Evolutionary conservation across 2,888 invertebrate species (phyloP).

Genomic region (Plebejus anna): DNA sequence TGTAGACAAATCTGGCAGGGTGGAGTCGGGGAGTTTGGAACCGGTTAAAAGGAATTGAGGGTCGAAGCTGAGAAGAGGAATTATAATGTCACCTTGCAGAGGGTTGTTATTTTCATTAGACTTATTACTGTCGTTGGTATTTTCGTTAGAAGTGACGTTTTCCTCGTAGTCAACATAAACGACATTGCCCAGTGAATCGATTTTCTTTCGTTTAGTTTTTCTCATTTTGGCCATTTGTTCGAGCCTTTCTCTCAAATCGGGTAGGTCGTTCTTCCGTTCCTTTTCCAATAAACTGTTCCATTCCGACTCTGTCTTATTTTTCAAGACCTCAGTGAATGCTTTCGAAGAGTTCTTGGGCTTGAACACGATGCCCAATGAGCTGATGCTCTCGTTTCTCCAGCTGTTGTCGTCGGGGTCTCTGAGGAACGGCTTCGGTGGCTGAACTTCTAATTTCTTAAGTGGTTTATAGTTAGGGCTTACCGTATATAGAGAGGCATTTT

Average conservation of each 20-base stretch:
- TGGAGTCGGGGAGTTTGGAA: background rate
- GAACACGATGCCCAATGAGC: constrained; percentile 70
- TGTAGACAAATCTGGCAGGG: background rate
- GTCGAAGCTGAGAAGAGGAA: constrained; percentile 18
- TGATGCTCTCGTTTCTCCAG: constrained; percentile 74
- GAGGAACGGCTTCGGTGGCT: constrained; percentile 57
- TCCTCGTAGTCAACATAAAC: constrained; percentile 65
- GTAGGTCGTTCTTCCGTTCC: constrained; percentile 52
- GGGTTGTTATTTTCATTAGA: constrained; percentile 3
- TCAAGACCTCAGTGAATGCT: constrained; percentile 67
- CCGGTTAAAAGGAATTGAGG: constrained; percentile 8
- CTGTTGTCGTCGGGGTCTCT: constrained; percentile 72
- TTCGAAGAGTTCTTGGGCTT: constrained; percentile 70
- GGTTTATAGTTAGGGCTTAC: constrained; percentile 64
- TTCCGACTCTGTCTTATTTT: constrained; percentile 67
- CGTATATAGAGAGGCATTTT: constrained; percentile 51
- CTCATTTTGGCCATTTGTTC: constrained; percentile 67
- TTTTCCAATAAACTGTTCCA: constrained; percentile 53
- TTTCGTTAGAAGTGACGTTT: constrained; percentile 49
- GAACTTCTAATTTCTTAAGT: constrained; percentile 66
- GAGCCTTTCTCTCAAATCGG: constrained; percentile 62
- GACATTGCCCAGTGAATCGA: constrained; percentile 55
- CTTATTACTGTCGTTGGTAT: constrained; percentile 29
- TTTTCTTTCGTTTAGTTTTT: constrained; percentile 64
- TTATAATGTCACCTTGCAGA: constrained; percentile 4